Evolutionary conservation across 2,888 invertebrate genomes (phyloP), one percentile per base, ranked within the genome.

Genomic region (Caenorhabditis sp.): DNA sequence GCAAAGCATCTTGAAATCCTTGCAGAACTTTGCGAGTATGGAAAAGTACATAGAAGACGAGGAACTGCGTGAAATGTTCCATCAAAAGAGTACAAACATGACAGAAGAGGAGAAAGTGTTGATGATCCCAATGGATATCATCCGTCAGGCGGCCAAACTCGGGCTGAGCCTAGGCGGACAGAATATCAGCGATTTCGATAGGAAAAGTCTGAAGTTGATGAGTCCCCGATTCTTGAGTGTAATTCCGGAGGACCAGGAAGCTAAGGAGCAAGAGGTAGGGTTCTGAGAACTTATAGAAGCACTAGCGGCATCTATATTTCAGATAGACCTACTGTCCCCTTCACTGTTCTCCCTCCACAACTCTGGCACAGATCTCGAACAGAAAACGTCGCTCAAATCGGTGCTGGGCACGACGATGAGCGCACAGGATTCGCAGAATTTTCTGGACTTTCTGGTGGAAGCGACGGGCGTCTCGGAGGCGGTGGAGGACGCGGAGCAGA

Each of bases 91-190:
- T 13, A 22, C 52, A 2, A 76, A 76, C 32, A 73, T 76, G 76
- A 68, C 76, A 1, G 71, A 75, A 1, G 72, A 76, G 7, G 76
- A 79, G 11, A 59, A 63, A 24, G 11, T 73, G 52, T 53, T 48
- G 66, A 39, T 65, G 62, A 20, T 63, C 9, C 79, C 79, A 3
- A 37, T 76, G n/a, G 46, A 73, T 22, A 27, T 79, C n/a, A 76
- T 79, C 17, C 24, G 79, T 39, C 39, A 79, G 11, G 76, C 50
- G 15, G 20, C 80, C n/a, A 82, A 83, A 46, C 48, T 83, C 17
- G 80, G 73, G 30, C 55, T 79, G 26, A 52, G 53, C 32, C 41
- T 83, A 20, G 32, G 59, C 24, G 83, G 83, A 1, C 50, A 72
- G n/a, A 81, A 83, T 32, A 68, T 72, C 0, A 55, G 61, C 2